phyloP scores from a whole-genome alignment of 2,888 invertebrate genomes.

The Cecidostiba fungosa region DNA sequence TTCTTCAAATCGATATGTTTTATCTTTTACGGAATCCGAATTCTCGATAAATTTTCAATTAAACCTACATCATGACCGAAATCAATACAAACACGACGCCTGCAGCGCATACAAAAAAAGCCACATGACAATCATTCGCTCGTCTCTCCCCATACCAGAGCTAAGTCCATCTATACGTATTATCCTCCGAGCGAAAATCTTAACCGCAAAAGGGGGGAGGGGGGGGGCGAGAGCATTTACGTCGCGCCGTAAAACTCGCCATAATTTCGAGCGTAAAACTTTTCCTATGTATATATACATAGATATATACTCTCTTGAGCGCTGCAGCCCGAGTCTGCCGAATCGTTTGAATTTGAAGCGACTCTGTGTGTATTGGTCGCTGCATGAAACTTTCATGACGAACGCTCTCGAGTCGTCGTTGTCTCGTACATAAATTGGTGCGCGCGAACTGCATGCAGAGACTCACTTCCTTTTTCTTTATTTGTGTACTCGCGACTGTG shows the following conservation, averaged over 20 bases:
- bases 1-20: too few relatives aligned
- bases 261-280: constrained; percentile 34
- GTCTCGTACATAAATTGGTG: constrained; percentile 24
- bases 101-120: neutral
- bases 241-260: constrained; percentile 23
- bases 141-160: neutral
- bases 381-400: constrained; percentile 52
- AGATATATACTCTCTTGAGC: neutral
- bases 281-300: neutral
- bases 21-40: too few relatives aligned
- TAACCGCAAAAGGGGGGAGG: neutral
- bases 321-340: neutral
- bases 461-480: neutral
- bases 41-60: too few relatives aligned
- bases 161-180: neutral
- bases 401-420: constrained; percentile 11
- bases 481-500: neutral
- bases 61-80: too few relatives aligned
- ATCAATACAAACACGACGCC: too few relatives aligned
- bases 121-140: neutral
- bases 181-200: constrained; percentile 22
- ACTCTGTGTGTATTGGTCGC: neutral
- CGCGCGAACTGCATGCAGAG: neutral
- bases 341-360: constrained; percentile 13
- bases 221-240: constrained; percentile 27